Percentiles rank a stretch among this genome's conserved stretches.
Evolutionary conservation across 2,888 invertebrate genomes (phyloP).

Genomic region (Zootermopsis nevadensis): DNA sequence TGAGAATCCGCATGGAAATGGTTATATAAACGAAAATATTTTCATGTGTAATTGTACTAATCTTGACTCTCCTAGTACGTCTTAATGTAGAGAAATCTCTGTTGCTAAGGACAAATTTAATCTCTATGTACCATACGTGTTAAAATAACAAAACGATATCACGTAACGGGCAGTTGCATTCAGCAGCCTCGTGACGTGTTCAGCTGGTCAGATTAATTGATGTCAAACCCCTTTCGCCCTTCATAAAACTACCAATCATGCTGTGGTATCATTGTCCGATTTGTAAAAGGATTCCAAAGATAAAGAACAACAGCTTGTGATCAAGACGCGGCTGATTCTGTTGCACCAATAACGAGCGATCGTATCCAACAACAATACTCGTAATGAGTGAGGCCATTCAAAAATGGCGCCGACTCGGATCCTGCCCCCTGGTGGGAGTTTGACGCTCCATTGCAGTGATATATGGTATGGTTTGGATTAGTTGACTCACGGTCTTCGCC

Average conservation of each 20-base stretch:
- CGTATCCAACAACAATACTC: not conserved
- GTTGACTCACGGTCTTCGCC: slow-evolving; percentile 14
- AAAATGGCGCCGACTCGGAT: slow-evolving; percentile 7
- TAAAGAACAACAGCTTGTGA: not conserved
- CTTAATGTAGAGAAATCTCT: too few species aligned
- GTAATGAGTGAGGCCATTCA: not conserved
- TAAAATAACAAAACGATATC: not conserved
- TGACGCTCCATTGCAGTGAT: slow-evolving; percentile 14
- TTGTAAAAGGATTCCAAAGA: too few species aligned
- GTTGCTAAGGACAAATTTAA: too few species aligned
- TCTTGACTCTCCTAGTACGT: too few species aligned
- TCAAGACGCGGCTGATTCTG: not conserved
- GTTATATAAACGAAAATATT: too few species aligned
- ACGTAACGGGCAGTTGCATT: not conserved
- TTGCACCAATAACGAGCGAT: not conserved
- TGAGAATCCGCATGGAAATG: too few species aligned
- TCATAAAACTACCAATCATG: slow-evolving; percentile 43
- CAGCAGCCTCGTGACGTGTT: not conserved
- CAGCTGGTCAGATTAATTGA: slow-evolving; percentile 38
- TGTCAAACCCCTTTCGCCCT: slow-evolving; percentile 38
- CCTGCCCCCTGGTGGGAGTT: slow-evolving; percentile 26
- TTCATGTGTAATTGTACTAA: too few species aligned
- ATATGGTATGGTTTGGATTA: slow-evolving; percentile 15
- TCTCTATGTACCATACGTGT: too few species aligned
- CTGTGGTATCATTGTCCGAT: slow-evolving; percentile 12